phyloP scores from a whole-genome alignment of 1,140 invertebrate species.

The Nasonia longicornis region DNA sequence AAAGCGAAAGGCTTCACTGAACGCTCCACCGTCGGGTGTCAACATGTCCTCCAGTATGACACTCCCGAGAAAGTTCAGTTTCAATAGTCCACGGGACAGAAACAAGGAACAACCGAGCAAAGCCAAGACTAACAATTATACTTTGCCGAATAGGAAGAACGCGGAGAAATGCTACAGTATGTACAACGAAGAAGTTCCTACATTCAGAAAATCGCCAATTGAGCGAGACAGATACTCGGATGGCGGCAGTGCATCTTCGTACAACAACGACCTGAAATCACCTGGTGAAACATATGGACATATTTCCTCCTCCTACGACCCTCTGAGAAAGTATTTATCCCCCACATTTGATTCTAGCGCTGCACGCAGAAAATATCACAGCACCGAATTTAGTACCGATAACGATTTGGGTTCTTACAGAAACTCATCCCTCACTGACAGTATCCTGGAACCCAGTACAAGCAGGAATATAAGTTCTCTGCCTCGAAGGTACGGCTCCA shows the following conservation, averaged over 20 bases:
- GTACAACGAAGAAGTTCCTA: conserved; percentile 54
- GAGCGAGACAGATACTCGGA: conserved; percentile 60
- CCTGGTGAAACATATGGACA: conserved; percentile 51
- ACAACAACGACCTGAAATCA: conserved; percentile 52
- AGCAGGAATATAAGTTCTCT: conserved; percentile 46
- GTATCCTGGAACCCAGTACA: conserved; percentile 22
- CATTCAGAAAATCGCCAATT: conserved; percentile 54
- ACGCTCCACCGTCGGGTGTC: conserved; percentile 55
- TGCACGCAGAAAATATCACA: conserved; percentile 57
- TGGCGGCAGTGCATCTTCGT: conserved; percentile 49
- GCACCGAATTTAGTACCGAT: conserved; percentile 54
- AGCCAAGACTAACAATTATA: background rate
- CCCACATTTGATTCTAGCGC: conserved; percentile 54
- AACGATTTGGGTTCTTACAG: conserved; percentile 50
- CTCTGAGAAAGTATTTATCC: conserved; percentile 57
- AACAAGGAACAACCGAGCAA: background rate
- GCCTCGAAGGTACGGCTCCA: conserved; percentile 60
- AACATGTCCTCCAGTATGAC: conserved; percentile 54
- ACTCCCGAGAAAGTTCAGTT: conserved; percentile 63
- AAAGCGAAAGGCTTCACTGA: conserved; percentile 71
- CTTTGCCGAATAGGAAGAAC: conserved; percentile 48
- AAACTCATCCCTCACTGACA: conserved; percentile 40
- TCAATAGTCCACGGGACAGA: conserved; percentile 36
- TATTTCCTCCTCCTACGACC: conserved; percentile 58
- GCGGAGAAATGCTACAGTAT: conserved; percentile 56